Base-by-base conservation (phyloP, 2,797 vertebrate genomes). In the Danio kyathit region DNA sequence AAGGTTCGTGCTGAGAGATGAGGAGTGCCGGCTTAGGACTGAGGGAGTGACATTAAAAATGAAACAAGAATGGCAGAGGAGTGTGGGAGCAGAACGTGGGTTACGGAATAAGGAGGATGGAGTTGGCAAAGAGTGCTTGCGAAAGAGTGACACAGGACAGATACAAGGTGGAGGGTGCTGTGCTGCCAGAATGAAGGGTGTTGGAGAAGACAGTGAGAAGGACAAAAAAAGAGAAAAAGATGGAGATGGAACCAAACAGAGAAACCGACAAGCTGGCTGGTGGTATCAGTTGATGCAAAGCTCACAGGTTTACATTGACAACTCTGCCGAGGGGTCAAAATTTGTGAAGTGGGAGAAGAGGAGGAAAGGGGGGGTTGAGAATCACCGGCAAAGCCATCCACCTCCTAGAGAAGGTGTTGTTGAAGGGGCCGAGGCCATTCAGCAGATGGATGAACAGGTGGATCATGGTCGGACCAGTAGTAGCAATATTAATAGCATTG, bases 251-350 rank as follows among this genome's bases (percentile, higher is more conserved):
- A 92, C 92, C 5, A 92, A 88, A 80, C 90, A 91, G 82, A 93
- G 93, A 38, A 96, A 95, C 82, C 92, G 92, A 21, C 97, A 99
- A 90, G 95, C 96, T 0, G 96, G 97, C 48, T 99, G 98, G 98
- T 99, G 98, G 98, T 97, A 96, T 90, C 98, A 99, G 90, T 96
- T 99, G 56, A 99, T 98, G 97, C 97, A 98, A 92, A 98, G 96
- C 84, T 99, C 98, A 41, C 98, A 99, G 91, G 96, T 99, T 84
- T 99, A 99, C 90, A 98, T 99, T 0, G 96, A 98, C 71, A 95
- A 95, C 43, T 96, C 96, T 0, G 10, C 93, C 0, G 95, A 97
- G 86, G 94, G 94, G 1, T 94, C 96, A 0, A 96, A 96, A 88
- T 96, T 97, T 7, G 86, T 94, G 9, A 96, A 92, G 83, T 89